Conservation (phyloP, 2,888 invertebrate genomes). For the Pegoplata infirma region DNA sequence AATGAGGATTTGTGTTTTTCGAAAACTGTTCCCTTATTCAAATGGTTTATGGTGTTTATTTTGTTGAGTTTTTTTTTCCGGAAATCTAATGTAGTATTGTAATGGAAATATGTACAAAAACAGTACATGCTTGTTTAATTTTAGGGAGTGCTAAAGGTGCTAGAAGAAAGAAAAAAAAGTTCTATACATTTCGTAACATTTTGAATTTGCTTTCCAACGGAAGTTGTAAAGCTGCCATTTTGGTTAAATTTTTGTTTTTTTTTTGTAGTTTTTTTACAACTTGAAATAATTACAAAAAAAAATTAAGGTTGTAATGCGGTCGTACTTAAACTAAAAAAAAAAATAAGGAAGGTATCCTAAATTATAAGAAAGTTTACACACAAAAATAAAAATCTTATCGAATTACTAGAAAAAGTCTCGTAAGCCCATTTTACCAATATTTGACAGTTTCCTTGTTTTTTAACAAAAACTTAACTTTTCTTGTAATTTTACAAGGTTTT, state of each 20-base stretch:
- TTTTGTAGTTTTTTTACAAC: background rate
- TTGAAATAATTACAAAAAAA: conserved; percentile 10
- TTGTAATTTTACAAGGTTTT: no score
- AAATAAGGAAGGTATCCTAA: no score
- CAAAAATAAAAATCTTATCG: no score
- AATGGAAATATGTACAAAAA: conserved; percentile 8
- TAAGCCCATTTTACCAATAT: no score
- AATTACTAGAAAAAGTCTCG: no score
- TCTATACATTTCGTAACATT: background rate
- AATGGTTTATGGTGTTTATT: background rate
- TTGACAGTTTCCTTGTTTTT: no score
- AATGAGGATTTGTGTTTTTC: no score
- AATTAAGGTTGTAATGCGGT: background rate
- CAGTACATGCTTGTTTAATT: background rate
- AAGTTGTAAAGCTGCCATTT: conserved; percentile 76
- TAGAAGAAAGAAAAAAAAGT: conserved; percentile 4
- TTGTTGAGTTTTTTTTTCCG: background rate
- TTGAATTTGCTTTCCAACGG: conserved; percentile 62
- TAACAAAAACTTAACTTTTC: no score
- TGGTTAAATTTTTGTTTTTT: conserved; percentile 40
- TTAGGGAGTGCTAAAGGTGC: conserved; percentile 6
- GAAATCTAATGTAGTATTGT: conserved; percentile 27
- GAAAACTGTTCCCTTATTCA: background rate
- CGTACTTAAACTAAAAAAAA: no score
- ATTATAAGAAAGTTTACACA: no score